These are phyloP conservation scores for Vireo griseus DNA, from an alignment of 2,797 vertebrate genomes.

Conservation along the genomic window DNA sequence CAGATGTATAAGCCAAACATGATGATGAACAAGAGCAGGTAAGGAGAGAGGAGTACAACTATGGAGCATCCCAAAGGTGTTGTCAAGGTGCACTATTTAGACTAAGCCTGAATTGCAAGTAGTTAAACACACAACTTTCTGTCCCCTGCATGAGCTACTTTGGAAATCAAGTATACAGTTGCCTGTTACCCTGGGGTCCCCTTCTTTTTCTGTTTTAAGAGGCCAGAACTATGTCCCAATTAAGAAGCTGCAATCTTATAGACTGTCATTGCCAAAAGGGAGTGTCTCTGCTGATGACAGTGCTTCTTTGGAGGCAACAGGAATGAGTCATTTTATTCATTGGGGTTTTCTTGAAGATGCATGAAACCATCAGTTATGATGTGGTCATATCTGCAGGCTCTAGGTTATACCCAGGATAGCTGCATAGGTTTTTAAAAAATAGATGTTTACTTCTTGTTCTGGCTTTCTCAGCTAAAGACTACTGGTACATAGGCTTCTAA, in stretches of 20 bases:
- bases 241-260: background rate
- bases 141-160: rapidly evolving
- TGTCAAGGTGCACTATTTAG: background rate
- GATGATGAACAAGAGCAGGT: background rate
- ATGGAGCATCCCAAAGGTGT: background rate
- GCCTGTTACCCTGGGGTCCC: background rate
- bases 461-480: background rate
- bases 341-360: background rate
- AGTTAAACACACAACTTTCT: background rate
- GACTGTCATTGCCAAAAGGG: background rate
- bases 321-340: background rate
- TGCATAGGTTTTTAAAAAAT: background rate
- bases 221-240: background rate
- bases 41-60: background rate
- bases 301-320: background rate
- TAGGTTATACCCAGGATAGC: background rate
- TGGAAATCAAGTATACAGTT: background rate
- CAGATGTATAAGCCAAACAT: background rate
- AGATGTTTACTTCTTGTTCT: background rate
- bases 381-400: background rate
- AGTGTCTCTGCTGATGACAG: background rate
- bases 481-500: background rate
- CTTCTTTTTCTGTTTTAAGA: background rate
- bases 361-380: background rate
- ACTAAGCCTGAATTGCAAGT: background rate